Percentiles rank a stretch among this genome's conserved stretches.
Conservation (phyloP, 2,113 vertebrate species). For the Cinclus mexicanus region DNA sequence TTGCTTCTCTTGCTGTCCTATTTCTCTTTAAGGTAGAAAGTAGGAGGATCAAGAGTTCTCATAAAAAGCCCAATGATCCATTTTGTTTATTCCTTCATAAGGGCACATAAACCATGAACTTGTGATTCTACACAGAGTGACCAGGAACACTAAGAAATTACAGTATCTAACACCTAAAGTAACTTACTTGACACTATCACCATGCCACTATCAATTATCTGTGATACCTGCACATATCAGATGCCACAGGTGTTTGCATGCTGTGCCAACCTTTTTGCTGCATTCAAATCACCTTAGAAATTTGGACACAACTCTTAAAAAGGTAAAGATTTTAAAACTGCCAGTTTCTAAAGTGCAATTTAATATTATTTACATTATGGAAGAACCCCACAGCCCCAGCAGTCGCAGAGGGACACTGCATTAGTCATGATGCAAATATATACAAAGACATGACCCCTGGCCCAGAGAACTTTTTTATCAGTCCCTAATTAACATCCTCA, state of each 20-base stretch:
- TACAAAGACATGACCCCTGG: not conserved
- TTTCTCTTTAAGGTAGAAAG: not conserved
- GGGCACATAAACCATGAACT: not conserved
- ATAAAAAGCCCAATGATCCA: not conserved
- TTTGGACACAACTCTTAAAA: not conserved
- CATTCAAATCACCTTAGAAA: not conserved
- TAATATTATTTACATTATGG: not conserved
- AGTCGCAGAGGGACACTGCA: not conserved
- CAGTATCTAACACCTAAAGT: not conserved
- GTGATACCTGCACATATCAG: not conserved
- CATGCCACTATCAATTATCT: not conserved
- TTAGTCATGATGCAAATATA: slow-evolving; percentile 26
- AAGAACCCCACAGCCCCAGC: not conserved
- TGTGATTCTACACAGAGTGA: not conserved
- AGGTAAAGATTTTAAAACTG: not conserved
- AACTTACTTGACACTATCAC: not conserved
- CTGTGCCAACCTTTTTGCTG: not conserved
- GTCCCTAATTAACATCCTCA: slow-evolving; percentile 13
- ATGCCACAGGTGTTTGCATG: not conserved
- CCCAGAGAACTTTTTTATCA: slow-evolving; percentile 42
- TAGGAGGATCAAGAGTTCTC: not conserved
- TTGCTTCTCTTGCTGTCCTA: not conserved
- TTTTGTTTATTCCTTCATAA: not conserved
- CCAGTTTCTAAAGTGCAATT: not conserved
- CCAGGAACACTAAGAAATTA: not conserved